These are phyloP conservation scores for Drosophila gunungcola DNA, from an alignment of 1,140 invertebrate genomes.

Conservation along the genomic window DNA sequence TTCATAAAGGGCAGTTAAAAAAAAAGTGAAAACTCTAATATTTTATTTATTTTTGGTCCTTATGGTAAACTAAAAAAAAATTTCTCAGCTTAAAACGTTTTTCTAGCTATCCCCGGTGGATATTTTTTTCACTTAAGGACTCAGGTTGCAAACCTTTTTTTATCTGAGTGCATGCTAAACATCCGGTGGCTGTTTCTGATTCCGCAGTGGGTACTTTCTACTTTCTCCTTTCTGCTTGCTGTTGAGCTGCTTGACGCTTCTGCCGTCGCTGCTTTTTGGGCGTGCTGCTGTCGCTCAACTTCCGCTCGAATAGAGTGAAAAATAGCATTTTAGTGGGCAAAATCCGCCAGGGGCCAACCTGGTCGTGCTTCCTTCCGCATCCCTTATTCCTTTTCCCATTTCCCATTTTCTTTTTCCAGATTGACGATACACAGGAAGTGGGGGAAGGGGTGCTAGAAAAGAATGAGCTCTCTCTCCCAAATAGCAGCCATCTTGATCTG, in stretches of 20 bases:
- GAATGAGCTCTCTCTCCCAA: conserved; percentile 1
- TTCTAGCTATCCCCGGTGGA: too few species aligned
- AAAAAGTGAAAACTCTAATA: too few species aligned
- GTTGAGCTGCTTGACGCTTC: conserved; percentile 38
- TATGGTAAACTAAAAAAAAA: too few species aligned
- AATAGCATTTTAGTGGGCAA: conserved; percentile 77
- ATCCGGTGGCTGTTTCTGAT: conserved; percentile 54
- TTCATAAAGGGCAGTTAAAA: too few species aligned
- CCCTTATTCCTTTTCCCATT: conserved; percentile 1
- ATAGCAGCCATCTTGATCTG: conserved; percentile 52
- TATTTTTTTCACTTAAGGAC: too few species aligned
- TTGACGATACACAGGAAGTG: conserved; percentile 53
- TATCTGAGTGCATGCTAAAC: conserved; percentile 63
- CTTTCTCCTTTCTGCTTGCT: conserved; percentile 4
- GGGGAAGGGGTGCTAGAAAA: not conserved
- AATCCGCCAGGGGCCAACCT: conserved; percentile 41
- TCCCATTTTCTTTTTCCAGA: conserved; percentile 13
- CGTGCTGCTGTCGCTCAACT: conserved; percentile 69
- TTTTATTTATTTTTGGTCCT: too few species aligned
- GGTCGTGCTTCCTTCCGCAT: conserved; percentile 14
- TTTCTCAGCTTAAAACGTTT: too few species aligned
- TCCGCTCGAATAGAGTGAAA: conserved; percentile 81
- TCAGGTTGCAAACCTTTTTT: not conserved
- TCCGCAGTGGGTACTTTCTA: conserved; percentile 31
- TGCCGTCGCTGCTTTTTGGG: conserved; percentile 27